Conservation (phyloP, 2,113 vertebrate species). For the Aplodontia rufa region DNA sequence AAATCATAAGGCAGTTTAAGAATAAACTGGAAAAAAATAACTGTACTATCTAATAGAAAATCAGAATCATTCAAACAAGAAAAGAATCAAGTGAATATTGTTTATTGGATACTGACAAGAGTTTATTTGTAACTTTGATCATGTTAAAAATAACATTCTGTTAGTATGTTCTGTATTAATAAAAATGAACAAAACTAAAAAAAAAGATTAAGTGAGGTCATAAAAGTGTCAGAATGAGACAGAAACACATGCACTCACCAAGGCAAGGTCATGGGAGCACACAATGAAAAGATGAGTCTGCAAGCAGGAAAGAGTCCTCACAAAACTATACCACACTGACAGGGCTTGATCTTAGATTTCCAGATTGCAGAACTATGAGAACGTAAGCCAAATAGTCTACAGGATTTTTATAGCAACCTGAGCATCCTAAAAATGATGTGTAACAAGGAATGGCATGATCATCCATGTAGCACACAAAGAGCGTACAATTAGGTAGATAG, state of each 20-base stretch:
- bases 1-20: conserved; percentile 53
- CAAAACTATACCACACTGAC: neutral
- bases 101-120: conserved; percentile 53
- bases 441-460: neutral
- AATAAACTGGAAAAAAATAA: conserved; percentile 61
- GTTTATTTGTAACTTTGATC: conserved; percentile 67
- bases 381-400: neutral
- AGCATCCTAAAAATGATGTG: neutral
- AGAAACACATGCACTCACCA: neutral
- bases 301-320: neutral
- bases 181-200: conserved; percentile 69
- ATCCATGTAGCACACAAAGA: neutral
- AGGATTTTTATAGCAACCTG: neutral
- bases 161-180: conserved; percentile 74
- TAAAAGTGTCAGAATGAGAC: neutral
- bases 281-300: neutral
- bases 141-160: conserved; percentile 68
- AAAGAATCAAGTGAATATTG: conserved; percentile 17
- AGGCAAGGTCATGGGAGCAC: neutral
- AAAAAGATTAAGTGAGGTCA: neutral
- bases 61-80: conserved; percentile 20
- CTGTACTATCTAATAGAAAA: conserved; percentile 1
- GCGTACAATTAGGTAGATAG: neutral
- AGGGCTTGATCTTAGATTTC: neutral
- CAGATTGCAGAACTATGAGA: neutral